Conservation (phyloP, 2,113 vertebrate species). For the Gallinago jamesoni region DNA sequence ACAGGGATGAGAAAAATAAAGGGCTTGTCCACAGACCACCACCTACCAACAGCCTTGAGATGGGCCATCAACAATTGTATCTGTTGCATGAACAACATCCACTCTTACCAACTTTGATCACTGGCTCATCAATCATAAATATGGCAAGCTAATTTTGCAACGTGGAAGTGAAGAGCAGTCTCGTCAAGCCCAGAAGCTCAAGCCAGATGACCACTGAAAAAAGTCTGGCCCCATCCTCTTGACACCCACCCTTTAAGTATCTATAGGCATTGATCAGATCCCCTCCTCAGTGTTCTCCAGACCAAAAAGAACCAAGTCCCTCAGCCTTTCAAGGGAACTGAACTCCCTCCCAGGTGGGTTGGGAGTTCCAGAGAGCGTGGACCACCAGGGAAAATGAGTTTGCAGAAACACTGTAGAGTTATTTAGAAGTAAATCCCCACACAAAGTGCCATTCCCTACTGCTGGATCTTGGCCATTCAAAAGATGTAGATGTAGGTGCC, state of each 20-base stretch:
- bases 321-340: too few species aligned
- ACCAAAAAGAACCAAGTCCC: too few species aligned
- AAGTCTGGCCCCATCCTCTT: too few species aligned
- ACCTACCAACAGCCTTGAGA: not conserved
- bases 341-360: not conserved
- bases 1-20: not conserved
- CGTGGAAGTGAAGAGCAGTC: not conserved
- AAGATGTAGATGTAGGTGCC: not conserved
- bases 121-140: not conserved
- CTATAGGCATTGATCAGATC: too few species aligned
- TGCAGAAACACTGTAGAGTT: not conserved
- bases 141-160: not conserved
- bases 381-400: not conserved
- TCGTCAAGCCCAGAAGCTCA: not conserved
- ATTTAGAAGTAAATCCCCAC: not conserved
- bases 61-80: fast-evolving
- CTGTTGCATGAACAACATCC: not conserved
- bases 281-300: too few species aligned
- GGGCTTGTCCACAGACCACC: not conserved
- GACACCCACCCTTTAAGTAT: too few species aligned
- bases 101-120: not conserved
- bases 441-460: not conserved
- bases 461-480: not conserved
- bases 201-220: too few species aligned
- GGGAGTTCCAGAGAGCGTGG: not conserved